These are phyloP conservation scores for Amphilophus citrinellus DNA, from an alignment of 2,113 vertebrate genomes.

Conservation along the genomic window DNA sequence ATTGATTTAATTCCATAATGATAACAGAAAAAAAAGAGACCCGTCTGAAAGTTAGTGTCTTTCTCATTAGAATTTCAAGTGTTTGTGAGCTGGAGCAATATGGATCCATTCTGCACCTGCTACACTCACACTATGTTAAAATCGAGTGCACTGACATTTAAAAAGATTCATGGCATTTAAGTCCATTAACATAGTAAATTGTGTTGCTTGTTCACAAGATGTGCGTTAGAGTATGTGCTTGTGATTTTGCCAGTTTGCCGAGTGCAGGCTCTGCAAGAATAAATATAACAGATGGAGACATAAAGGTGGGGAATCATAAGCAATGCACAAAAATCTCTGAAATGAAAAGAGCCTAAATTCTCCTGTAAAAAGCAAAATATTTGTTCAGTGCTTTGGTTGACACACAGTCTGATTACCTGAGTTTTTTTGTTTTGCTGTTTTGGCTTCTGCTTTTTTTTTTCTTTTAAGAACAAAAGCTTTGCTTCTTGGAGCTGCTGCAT, in stretches of 20 bases:
- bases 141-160: conserved; percentile 65
- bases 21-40: conserved; percentile 1
- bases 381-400: not conserved
- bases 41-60: not conserved
- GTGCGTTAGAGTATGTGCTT: conserved; percentile 4
- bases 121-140: conserved; percentile 25
- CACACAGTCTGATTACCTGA: not conserved
- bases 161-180: conserved; percentile 61
- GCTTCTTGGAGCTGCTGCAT: not conserved
- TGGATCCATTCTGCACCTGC: conserved; percentile 39
- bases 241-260: conserved; percentile 33
- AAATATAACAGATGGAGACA: conserved; percentile 3
- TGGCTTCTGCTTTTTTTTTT: not conserved
- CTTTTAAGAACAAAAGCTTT: not conserved
- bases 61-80: not conserved
- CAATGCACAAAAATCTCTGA: not conserved
- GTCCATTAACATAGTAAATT: conserved; percentile 62
- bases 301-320: not conserved
- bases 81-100: not conserved
- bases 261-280: conserved; percentile 23
- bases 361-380: not conserved
- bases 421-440: not conserved
- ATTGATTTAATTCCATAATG: conserved; percentile 40
- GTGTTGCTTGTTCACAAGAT: conserved; percentile 32
- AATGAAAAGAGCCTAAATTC: not conserved